Conservation (phyloP, 2,113 vertebrate species). For the Verasper variegatus region DNA sequence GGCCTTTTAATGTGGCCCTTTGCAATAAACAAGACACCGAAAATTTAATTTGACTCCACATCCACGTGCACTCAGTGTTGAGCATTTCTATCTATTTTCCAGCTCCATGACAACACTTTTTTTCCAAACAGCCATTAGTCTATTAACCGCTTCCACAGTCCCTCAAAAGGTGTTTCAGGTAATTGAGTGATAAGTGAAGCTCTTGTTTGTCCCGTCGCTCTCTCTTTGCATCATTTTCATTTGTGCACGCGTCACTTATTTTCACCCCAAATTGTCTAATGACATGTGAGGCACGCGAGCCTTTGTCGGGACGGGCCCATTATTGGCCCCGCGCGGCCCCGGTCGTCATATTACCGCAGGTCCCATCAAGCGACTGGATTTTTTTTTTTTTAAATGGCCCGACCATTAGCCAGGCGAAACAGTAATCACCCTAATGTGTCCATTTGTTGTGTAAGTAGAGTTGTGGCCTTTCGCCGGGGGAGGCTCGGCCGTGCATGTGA, state of each 20-base stretch:
- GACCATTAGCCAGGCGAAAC: constrained; percentile 81
- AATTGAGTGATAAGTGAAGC: constrained; percentile 70
- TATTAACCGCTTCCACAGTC: constrained; percentile 46
- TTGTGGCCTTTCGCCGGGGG: constrained; percentile 70
- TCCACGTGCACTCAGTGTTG: neutral
- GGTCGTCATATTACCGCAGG: constrained; percentile 74
- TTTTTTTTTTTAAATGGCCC: constrained; percentile 72
- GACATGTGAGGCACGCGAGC: constrained; percentile 75
- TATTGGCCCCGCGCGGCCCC: constrained; percentile 73
- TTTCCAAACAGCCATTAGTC: constrained; percentile 47
- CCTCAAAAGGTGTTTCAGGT: constrained; percentile 53
- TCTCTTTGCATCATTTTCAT: constrained; percentile 69
- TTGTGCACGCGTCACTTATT: constrained; percentile 55
- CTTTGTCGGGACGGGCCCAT: constrained; percentile 61
- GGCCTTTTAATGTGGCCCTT: neutral
- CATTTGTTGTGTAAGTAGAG: constrained; percentile 84
- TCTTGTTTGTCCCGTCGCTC: constrained; percentile 53
- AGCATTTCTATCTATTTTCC: constrained; percentile 1
- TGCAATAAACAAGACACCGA: neutral
- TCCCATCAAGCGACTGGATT: constrained; percentile 75
- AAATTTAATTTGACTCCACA: neutral
- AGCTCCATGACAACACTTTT: constrained; percentile 33
- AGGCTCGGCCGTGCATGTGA: constrained; percentile 75
- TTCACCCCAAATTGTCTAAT: constrained; percentile 76
- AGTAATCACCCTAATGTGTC: constrained; percentile 83